Percentiles rank a stretch among this genome's conserved stretches.
Evolutionary conservation across 2,888 invertebrate species (phyloP).

Genomic region (Megalurothrips usitatus): DNA sequence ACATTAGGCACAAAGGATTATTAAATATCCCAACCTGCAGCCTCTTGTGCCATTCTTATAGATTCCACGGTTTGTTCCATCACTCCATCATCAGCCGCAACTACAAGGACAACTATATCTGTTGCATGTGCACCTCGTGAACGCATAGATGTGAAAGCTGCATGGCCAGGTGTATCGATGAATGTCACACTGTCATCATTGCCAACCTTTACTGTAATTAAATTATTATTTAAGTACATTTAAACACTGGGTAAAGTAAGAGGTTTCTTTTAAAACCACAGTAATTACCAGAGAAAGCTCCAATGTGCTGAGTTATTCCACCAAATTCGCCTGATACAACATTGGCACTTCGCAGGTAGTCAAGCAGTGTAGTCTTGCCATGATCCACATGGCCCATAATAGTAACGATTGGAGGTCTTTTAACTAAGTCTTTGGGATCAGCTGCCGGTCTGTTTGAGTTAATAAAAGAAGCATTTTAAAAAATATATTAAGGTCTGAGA

Average conservation of each 20-base stretch:
- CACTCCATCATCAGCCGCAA: conserved; percentile 98
- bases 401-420: conserved; percentile 89
- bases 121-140: conserved; percentile 90
- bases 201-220: conserved; percentile 55
- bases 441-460: conserved; percentile 57
- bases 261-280: not conserved
- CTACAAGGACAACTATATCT: conserved; percentile 90
- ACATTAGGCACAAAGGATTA: conserved; percentile 30
- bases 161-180: conserved; percentile 98
- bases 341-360: conserved; percentile 76
- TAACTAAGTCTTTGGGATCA: conserved; percentile 57
- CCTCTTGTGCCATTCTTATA: conserved; percentile 75
- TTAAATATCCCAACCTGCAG: conserved; percentile 53
- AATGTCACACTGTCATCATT: conserved; percentile 83
- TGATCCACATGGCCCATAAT: conserved; percentile 99
- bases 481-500: too few relatives aligned
- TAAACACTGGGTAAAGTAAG: not conserved
- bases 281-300: conserved; percentile 79
- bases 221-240: not conserved
- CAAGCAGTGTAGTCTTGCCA: conserved; percentile 95
- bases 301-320: conserved; percentile 98
- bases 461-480: not conserved
- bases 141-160: conserved; percentile 92
- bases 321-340: conserved; percentile 93
- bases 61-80: conserved; percentile 97